Percentiles rank a stretch among this genome's conserved stretches.
phyloP scores from a whole-genome alignment of 2,113 vertebrate species.

The Micromys minutus region DNA sequence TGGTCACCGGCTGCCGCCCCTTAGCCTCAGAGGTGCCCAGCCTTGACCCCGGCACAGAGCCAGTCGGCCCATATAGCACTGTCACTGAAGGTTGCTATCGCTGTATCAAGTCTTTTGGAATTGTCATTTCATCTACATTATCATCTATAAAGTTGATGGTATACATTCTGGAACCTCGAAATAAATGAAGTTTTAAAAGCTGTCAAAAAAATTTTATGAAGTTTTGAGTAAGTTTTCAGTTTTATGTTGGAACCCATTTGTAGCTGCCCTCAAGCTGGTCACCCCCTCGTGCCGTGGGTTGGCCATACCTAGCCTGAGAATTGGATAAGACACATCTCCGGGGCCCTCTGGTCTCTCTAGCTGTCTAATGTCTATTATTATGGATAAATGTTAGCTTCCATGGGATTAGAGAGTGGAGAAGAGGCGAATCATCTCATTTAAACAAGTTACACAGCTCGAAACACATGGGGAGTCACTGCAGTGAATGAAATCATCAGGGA shows the following conservation, averaged over 20 bases:
- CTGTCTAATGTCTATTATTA: neutral
- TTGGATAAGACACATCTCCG: neutral
- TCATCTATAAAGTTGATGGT: neutral
- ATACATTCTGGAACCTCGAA: no score
- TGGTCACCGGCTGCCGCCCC: neutral
- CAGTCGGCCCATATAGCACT: fast-evolving
- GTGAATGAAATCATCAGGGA: neutral
- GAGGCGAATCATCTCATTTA: neutral
- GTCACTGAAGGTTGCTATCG: neutral
- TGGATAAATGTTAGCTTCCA: neutral
- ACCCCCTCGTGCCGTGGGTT: no score
- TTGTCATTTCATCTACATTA: neutral
- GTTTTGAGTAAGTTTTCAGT: neutral
- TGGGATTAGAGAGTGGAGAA: neutral
- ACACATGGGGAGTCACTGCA: neutral
- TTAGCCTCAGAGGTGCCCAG: neutral
- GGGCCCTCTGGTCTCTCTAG: neutral
- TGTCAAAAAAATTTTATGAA: neutral
- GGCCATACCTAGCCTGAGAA: neutral
- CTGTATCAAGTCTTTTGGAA: neutral
- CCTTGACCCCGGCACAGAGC: neutral
- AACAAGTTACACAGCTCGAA: neutral
- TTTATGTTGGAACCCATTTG: neutral
- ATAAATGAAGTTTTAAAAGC: neutral
- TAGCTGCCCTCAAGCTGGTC: neutral